A percentile compares a stretch with the other conserved stretches of the same genome.
These are phyloP conservation scores for Philereme transversata DNA, from an alignment of 2,888 invertebrate genomes.

Conservation along the genomic window DNA sequence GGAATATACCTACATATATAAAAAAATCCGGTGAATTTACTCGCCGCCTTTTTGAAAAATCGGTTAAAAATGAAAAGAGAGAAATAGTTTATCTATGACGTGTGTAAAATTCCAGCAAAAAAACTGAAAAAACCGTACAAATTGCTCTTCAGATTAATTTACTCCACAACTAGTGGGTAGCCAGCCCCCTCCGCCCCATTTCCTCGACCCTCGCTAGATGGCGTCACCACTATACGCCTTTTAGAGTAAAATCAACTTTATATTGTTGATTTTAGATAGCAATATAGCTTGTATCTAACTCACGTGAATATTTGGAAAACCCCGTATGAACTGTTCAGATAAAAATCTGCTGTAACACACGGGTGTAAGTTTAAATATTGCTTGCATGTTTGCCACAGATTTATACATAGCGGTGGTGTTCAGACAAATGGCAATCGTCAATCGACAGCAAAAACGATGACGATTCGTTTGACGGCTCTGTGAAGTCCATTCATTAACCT, in stretches of 20 bases:
- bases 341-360: not conserved
- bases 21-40: too few relatives aligned
- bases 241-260: constrained; percentile 8
- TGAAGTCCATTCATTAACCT: not conserved
- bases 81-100: too few relatives aligned
- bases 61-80: too few relatives aligned
- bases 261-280: not conserved
- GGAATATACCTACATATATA: too few relatives aligned
- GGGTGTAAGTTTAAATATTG: not conserved
- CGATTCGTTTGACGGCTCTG: not conserved
- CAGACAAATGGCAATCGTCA: not conserved
- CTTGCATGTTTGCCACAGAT: not conserved
- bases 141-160: constrained; percentile 36
- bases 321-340: too few relatives aligned
- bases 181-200: constrained; percentile 9
- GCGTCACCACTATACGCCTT: constrained; percentile 2
- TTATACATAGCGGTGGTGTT: not conserved
- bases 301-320: too few relatives aligned
- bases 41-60: too few relatives aligned
- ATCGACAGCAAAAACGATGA: not conserved
- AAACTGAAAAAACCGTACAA: constrained; percentile 27
- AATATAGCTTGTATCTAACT: not conserved
- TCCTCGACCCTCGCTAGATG: constrained; percentile 5
- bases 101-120: constrained; percentile 20
- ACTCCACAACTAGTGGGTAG: constrained; percentile 18